Percentiles rank a stretch among this genome's conserved stretches.
These are phyloP conservation scores for Pseudorhombus dupliciocellatus DNA, from an alignment of 2,113 vertebrate species.

Conservation along the genomic window DNA sequence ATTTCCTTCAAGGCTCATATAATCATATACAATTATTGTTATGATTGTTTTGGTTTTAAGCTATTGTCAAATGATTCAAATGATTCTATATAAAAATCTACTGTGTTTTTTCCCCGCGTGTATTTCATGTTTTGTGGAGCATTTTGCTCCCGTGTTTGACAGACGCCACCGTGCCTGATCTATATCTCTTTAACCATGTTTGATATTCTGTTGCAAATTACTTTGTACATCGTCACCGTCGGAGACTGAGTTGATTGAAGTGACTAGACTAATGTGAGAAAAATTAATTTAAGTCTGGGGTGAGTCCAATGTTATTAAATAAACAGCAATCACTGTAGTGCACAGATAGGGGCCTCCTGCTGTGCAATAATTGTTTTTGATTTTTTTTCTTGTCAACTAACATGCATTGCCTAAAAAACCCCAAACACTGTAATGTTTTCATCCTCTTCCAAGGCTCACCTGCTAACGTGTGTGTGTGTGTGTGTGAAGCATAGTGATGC, in stretches of 20 bases:
- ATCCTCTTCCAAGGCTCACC: no score
- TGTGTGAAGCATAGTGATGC: no score
- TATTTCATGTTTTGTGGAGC: no score
- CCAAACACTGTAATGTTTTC: not conserved
- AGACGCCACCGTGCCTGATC: not conserved
- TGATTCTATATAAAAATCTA: not conserved
- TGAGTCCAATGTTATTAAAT: not conserved
- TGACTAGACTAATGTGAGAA: not conserved
- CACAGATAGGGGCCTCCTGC: not conserved
- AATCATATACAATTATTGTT: no score
- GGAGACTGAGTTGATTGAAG: conserved; percentile 10
- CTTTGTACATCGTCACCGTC: not conserved
- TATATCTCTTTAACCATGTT: not conserved
- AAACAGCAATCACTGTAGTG: not conserved
- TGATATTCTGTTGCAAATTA: not conserved
- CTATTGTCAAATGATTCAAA: not conserved
- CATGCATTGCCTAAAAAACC: not conserved
- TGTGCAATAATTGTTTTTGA: not conserved
- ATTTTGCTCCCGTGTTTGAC: no score
- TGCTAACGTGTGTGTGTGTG: not conserved
- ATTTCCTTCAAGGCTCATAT: no score
- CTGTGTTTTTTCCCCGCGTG: no score
- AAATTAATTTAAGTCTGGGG: not conserved
- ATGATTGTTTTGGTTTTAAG: not conserved
- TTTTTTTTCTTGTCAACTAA: not conserved